phyloP scores from a whole-genome alignment of 2,797 vertebrate genomes.

The Cichlasoma orientale region DNA sequence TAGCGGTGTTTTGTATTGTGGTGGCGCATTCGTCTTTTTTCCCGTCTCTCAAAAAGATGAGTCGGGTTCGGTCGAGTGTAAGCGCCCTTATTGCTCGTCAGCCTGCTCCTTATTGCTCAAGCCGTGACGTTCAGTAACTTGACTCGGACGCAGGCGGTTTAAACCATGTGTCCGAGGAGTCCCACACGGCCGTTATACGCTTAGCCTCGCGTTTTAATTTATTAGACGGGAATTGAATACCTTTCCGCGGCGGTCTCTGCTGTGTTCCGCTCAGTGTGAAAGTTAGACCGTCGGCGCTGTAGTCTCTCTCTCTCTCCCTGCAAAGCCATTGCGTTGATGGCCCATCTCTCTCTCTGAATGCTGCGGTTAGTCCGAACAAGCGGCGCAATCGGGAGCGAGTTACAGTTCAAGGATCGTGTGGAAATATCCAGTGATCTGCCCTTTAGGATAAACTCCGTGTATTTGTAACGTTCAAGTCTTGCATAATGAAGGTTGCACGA shows the following conservation, averaged over 20 bases:
- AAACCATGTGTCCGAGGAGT: constrained; percentile 66
- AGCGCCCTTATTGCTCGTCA: constrained; percentile 78
- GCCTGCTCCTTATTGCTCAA: constrained; percentile 73
- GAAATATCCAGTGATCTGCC: constrained; percentile 40
- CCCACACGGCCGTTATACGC: constrained; percentile 25
- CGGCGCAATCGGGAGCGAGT: constrained; percentile 33
- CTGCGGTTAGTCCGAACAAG: constrained; percentile 50
- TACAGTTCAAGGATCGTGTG: constrained; percentile 32
- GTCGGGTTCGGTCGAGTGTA: constrained; percentile 80
- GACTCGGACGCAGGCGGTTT: constrained; percentile 77
- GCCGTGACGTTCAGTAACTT: constrained; percentile 85
- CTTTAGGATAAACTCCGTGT: constrained; percentile 28
- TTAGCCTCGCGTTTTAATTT: constrained; percentile 10
- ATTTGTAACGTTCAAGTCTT: constrained; percentile 54
- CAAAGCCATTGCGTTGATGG: constrained; percentile 68
- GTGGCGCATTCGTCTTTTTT: constrained; percentile 80
- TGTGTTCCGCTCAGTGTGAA: constrained; percentile 66
- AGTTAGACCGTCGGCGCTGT: constrained; percentile 74
- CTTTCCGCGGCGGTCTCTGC: constrained; percentile 6
- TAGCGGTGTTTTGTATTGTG: constrained; percentile 65
- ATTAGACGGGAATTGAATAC: background rate
- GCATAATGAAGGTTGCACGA: constrained; percentile 69
- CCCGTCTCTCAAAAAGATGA: constrained; percentile 86
- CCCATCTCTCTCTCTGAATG: constrained; percentile 65
- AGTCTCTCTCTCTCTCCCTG: constrained; percentile 55